Conservation (phyloP, 2,113 vertebrate species). For the Eubucco bourcierii region DNA sequence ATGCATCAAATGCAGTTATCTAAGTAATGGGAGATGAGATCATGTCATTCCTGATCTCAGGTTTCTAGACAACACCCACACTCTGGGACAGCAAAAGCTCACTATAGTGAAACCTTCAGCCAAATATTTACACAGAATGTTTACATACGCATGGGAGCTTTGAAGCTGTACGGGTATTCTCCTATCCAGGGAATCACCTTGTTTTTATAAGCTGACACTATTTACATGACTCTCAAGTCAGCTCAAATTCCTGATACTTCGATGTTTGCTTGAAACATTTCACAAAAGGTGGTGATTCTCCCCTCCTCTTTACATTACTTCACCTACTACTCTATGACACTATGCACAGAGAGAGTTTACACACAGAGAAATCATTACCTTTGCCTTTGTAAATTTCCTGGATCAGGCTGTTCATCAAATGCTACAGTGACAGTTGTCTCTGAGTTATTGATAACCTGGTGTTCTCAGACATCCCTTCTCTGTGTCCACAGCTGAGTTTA, state of each 20-base stretch:
- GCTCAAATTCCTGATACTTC: slow-evolving; percentile 59
- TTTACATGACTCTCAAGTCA: slow-evolving; percentile 69
- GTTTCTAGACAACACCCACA: slow-evolving; percentile 64
- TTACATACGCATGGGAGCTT: slow-evolving; percentile 61
- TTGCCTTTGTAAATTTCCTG: not conserved
- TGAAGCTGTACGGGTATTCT: slow-evolving; percentile 1
- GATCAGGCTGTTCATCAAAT: not conserved
- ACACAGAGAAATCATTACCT: slow-evolving; percentile 47
- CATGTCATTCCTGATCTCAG: slow-evolving; percentile 67
- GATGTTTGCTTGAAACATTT: slow-evolving; percentile 63
- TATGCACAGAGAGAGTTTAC: slow-evolving; percentile 7
- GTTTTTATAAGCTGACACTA: slow-evolving; percentile 69
- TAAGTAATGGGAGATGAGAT: slow-evolving; percentile 63
- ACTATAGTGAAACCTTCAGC: slow-evolving; percentile 45
- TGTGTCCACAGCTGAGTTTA: not conserved
- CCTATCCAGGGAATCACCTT: slow-evolving; percentile 63
- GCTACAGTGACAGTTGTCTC: slow-evolving; percentile 21
- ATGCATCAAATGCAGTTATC: slow-evolving; percentile 66
- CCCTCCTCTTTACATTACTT: slow-evolving; percentile 22
- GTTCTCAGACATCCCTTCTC: not conserved
- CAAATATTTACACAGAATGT: slow-evolving; percentile 66
- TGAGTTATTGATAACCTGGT: not conserved
- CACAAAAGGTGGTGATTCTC: slow-evolving; percentile 31
- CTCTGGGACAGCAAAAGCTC: slow-evolving; percentile 51
- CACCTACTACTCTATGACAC: slow-evolving; percentile 1